Base-by-base conservation (phyloP, 2,797 vertebrate genomes). In the Streptopelia turtur region DNA sequence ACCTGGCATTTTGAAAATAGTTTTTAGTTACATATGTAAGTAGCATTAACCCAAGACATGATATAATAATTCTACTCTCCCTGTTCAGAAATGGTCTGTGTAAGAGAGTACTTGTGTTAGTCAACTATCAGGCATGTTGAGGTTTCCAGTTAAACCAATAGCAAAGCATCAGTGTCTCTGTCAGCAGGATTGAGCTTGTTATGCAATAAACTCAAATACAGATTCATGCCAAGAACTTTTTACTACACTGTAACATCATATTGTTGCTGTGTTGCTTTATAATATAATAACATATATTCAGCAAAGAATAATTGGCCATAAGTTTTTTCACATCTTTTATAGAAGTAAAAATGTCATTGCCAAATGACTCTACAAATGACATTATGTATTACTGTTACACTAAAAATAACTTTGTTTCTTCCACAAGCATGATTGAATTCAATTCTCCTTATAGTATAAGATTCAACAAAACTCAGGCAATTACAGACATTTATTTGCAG, bases 401-500 rank as follows among this genome's bases (percentile, higher is more conserved):
- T 91, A 88, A 94, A 96, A 94, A 94, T 91, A 89, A 35, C 77
- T 79, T 66, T 64, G 20, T 87, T 93, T 64, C 80, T 90, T 94
- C 60, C 93, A 89, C 94, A 90, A 95, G 65, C 68, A 55, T 56
- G 86, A 59, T 25, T 82, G 45, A 84, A 83, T 76, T 94, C 1
- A 4, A 16, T 87, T 94, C 63, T 93, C 30, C 53, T 68, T 64
- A 45, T 61, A 79, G 39, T 53, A 4, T 31, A 92, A 78, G 66
- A 84, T 45, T 90, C 87, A 94, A 80, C 80, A 83, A 96, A 95
- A 55, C 70, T 95, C 49, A 56, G 49, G 77, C 66, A 80, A 84
- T 92, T 96, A 90, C 33, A 55, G 35, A 90, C 52, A 55, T 95
- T 95, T 90, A 84, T 94, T 96, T 93, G 88, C 86, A 95, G 81